Evolutionary conservation across 2,888 invertebrate species (phyloP).

Genomic region (Apotomis betuletana): DNA sequence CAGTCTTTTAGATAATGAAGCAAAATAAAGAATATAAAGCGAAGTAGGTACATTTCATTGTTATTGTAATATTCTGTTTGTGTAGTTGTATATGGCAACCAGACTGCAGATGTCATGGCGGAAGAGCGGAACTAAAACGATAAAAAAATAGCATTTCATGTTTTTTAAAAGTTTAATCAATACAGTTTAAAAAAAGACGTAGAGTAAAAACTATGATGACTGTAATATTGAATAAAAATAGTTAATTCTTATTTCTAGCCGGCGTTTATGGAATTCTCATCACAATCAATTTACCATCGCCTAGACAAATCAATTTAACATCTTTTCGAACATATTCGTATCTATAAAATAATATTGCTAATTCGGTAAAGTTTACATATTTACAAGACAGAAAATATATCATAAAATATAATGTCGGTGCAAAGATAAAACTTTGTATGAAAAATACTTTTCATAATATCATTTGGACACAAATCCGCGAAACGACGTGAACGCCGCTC

Average conservation of each 20-base stretch:
- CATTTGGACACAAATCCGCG: slow-evolving; percentile 48
- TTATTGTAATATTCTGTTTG: slow-evolving; percentile 37
- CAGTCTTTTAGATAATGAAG: slow-evolving; percentile 75
- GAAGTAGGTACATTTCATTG: slow-evolving; percentile 32
- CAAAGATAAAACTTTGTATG: slow-evolving; percentile 54
- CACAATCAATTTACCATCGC: slow-evolving; percentile 40
- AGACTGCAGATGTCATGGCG: slow-evolving; percentile 39
- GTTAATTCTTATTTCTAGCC: slow-evolving; percentile 40
- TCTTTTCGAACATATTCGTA: slow-evolving; percentile 26
- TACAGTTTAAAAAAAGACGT: slow-evolving; percentile 11
- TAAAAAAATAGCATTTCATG: slow-evolving; percentile 34
- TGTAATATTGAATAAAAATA: slow-evolving; percentile 40
- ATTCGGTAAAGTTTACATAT: slow-evolving; percentile 70
- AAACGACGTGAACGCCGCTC: slow-evolving; percentile 45
- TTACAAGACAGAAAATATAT: slow-evolving; percentile 64
- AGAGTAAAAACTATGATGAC: slow-evolving; percentile 42
- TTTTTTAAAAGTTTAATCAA: slow-evolving; percentile 8
- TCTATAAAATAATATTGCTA: slow-evolving; percentile 51
- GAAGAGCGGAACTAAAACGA: slow-evolving; percentile 25
- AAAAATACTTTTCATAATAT: slow-evolving; percentile 55
- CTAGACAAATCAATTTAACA: slow-evolving; percentile 38
- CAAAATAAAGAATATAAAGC: slow-evolving; percentile 40
- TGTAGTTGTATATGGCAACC: slow-evolving; percentile 39
- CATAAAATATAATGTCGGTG: slow-evolving; percentile 61
- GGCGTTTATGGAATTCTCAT: slow-evolving; percentile 39